Evolutionary conservation across 2,888 invertebrate species (phyloP).

Genomic region (Pyrrhia umbra): DNA sequence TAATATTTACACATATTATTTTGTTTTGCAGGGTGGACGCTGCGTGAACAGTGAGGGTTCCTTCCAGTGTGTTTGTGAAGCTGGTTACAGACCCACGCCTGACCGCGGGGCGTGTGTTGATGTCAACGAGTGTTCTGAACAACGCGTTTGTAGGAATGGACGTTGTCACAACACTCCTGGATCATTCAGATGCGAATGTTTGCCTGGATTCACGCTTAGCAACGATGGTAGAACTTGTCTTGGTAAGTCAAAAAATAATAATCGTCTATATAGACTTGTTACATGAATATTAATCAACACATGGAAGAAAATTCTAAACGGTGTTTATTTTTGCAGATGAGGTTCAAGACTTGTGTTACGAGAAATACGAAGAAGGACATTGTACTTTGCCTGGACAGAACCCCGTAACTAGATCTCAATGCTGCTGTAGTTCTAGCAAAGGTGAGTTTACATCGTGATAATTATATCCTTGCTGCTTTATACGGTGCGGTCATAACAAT

Average conservation of each 20-base stretch:
- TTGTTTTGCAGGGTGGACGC: slow-evolving; percentile 91
- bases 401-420: slow-evolving; percentile 95
- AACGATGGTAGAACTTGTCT: slow-evolving; percentile 95
- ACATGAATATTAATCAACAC: too few species aligned
- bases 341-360: slow-evolving; percentile 95
- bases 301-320: background rate
- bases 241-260: slow-evolving; percentile 82
- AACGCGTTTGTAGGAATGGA: slow-evolving; percentile 94
- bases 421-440: slow-evolving; percentile 93
- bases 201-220: slow-evolving; percentile 94
- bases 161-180: slow-evolving; percentile 95
- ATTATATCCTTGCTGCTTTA: too few species aligned
- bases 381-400: slow-evolving; percentile 94
- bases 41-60: slow-evolving; percentile 96
- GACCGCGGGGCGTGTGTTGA: slow-evolving; percentile 84
- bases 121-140: slow-evolving; percentile 92
- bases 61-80: slow-evolving; percentile 95
- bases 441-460: slow-evolving; percentile 67
- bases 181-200: slow-evolving; percentile 94
- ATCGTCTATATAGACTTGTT: too few species aligned
- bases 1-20: too few species aligned
- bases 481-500: too few species aligned
- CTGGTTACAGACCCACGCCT: slow-evolving; percentile 92
- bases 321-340: slow-evolving; percentile 90
- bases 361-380: slow-evolving; percentile 93